Evolutionary conservation across 2,888 invertebrate genomes (phyloP), one percentile per base, ranked within the genome.

Genomic region (Perizoma affinitatum): DNA sequence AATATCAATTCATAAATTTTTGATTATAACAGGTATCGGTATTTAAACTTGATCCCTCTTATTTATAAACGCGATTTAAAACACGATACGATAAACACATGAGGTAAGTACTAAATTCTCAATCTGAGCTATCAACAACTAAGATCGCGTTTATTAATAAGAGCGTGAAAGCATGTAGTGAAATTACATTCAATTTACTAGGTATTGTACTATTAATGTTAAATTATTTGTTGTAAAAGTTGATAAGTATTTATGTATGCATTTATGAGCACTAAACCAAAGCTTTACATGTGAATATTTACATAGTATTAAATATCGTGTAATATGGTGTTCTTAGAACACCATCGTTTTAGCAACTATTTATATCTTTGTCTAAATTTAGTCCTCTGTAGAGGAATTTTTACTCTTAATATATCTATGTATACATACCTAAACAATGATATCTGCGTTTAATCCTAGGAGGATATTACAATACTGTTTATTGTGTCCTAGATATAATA

Each of bases 401-500:
- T 10, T 58, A 59, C 44, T 63, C 50, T 53, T 52, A 61, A 34
- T 50, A 54, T 44, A 8, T 22, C 5, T 11, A 7, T 8, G 10
- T 44, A 52, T 43, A 43, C 10, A 44, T 55, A 55, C 34, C 47
- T 56, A 53, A 62, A 52, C 48, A 44, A 54, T 58, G 52, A 58
- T 43, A 63, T 38, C 57, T 54, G 54, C 45, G 11, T 61, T 46
- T 47, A 50, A 58, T 49, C 48, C 42, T 61, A 36, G 52, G 40
- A 58, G 41, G 56, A 55, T 40, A n/a, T 49, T 42, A 55, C 51
- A 34, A 47, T 58, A 61, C 48, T 62, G 49, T 65, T 65, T 49
- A 64, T 59, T 62, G 51, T 61, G 62, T 67, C 51, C 38, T 61
- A 55, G 59, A 55, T 59, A 56, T 61, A 64, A 61, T 58, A 59